Base-by-base conservation (phyloP, 2,888 invertebrate species). In the Temnothorax ravouxi region DNA sequence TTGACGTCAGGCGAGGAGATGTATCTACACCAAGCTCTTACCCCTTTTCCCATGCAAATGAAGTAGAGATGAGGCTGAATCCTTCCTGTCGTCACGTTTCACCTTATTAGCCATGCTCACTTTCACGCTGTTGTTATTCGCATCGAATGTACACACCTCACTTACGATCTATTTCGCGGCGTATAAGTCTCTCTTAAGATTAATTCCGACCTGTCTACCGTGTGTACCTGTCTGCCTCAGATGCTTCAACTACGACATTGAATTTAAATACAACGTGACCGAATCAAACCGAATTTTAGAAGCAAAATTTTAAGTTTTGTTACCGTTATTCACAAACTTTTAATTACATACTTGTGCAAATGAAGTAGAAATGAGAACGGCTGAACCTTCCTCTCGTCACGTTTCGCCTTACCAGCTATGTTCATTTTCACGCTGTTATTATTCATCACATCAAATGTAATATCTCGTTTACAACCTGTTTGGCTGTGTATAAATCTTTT, bases 1-100 rank as follows among this genome's bases (percentile, higher is more conserved):
- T 92, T 89, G 88, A 88, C 29, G 90, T 89, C 91, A 86, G 87
- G 3, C 18, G 29, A 81, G 90, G 85, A 89, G 77, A 1, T 25
- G 41, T 41, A 25, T n/a, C 54, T 86, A 84, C 79, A 86, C 77
- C 75, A 85, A 88, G 89, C 89, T 87, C 89, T 88, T 88, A 86
- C 82, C 83, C 87, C 50, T 67, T 92, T 52, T 89, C 88, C 90
- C 88, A 91, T 92, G 92, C 88, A 92, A 92, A 92, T 92, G 92
- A 90, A 90, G 87, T 86, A 80, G 86, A 86, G 87, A 81, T 84
- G 44, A 66, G 66, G 84, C 76, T 47, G 67, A 50, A 50, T 2
- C 64, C 59, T 34, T 34, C 56, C 34, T 59, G 61, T 69, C 75
- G 44, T 64, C 74, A 54, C 52, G 61, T 54, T 34, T 66, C 38